These are phyloP conservation scores for Epinephelus moara DNA, from an alignment of 2,113 vertebrate species.

Conservation along the genomic window DNA sequence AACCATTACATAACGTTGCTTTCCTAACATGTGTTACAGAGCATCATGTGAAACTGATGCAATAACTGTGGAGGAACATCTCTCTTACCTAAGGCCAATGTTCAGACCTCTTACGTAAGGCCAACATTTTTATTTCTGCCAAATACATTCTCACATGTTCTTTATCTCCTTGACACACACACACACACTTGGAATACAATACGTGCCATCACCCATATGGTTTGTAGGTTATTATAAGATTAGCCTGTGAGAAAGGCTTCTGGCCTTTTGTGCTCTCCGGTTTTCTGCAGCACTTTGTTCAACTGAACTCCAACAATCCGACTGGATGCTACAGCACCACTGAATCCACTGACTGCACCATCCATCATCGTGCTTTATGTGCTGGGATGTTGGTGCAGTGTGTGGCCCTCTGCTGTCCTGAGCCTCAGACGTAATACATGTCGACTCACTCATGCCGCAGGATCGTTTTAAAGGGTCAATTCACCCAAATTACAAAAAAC, in stretches of 20 bases:
- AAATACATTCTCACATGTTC: constrained; percentile 21
- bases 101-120: constrained; percentile 43
- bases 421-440: neutral
- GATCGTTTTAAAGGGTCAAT: constrained; percentile 9
- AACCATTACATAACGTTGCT: constrained; percentile 29
- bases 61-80: constrained; percentile 42
- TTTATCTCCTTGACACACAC: neutral
- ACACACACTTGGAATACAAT: neutral
- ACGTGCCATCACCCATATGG: neutral
- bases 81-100: constrained; percentile 26
- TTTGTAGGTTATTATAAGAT: constrained; percentile 42
- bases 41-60: constrained; percentile 32
- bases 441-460: neutral
- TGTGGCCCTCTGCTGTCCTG: neutral
- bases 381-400: constrained; percentile 1
- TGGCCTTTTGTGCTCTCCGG: constrained; percentile 35
- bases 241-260: constrained; percentile 21
- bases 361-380: constrained; percentile 21
- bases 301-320: constrained; percentile 33
- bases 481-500: neutral
- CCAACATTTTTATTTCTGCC: constrained; percentile 21
- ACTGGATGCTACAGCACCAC: constrained; percentile 20
- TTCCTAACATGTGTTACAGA: constrained; percentile 9
- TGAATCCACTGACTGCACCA: constrained; percentile 31
- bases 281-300: constrained; percentile 61